phyloP scores from a whole-genome alignment of 92 coral and sea anemone genomes.

The Epizoanthus scotinus region DNA sequence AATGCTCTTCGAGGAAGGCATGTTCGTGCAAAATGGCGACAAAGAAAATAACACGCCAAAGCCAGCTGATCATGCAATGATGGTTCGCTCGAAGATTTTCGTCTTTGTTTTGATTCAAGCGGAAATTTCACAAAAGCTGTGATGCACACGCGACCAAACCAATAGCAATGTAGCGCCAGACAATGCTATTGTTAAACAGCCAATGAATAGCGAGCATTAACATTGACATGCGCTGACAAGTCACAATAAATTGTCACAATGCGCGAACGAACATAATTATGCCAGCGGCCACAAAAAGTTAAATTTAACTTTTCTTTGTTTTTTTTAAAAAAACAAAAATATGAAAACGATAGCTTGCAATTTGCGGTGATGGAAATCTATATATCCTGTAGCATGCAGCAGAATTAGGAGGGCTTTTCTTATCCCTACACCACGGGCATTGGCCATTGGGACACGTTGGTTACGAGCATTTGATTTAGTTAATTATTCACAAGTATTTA shows the following conservation, averaged over 20 bases:
- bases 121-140: slow-evolving; percentile 49
- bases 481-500: no score
- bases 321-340: no score
- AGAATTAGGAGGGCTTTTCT: no score
- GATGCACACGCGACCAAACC: slow-evolving; percentile 47
- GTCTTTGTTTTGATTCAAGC: slow-evolving; percentile 71
- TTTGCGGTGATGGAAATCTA: no score
- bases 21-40: slow-evolving; percentile 40
- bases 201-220: slow-evolving; percentile 46
- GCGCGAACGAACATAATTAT: no score
- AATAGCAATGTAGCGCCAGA: slow-evolving; percentile 44
- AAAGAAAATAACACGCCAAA: slow-evolving; percentile 43
- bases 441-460: no score
- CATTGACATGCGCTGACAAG: not conserved
- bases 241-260: not conserved
- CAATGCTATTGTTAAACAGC: slow-evolving; percentile 15
- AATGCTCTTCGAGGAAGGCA: slow-evolving; percentile 82
- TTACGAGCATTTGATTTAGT: no score
- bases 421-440: no score
- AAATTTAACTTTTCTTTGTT: no score
- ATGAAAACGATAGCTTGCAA: no score
- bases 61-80: slow-evolving; percentile 79
- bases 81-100: slow-evolving; percentile 53
- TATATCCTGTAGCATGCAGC: no score
- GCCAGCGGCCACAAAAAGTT: no score